These are phyloP conservation scores for Rhyacophila brunnea DNA, from an alignment of 1,140 invertebrate species.

Conservation along the genomic window DNA sequence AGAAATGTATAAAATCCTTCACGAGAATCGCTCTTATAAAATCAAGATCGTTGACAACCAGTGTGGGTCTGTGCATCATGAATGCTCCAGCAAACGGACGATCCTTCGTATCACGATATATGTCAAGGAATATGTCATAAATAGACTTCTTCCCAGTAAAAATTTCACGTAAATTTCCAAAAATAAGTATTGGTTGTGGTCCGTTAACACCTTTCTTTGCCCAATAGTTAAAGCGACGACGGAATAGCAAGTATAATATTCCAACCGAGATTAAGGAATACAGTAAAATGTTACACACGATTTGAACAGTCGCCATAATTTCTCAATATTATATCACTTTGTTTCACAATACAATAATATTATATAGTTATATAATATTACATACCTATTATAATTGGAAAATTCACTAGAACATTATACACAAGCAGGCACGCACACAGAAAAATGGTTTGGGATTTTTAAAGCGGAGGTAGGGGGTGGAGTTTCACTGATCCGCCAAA, in stretches of 20 bases:
- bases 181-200: constrained; percentile 44
- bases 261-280: neutral
- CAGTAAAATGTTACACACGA: too few species aligned
- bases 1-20: constrained; percentile 61
- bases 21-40: constrained; percentile 58
- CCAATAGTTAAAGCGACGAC: constrained; percentile 10
- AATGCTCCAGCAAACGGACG: constrained; percentile 46
- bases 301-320: too few species aligned
- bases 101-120: constrained; percentile 44
- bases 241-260: neutral
- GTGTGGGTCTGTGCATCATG: constrained; percentile 45
- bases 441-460: too few species aligned
- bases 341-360: too few species aligned
- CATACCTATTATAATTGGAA: too few species aligned
- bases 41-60: constrained; percentile 52
- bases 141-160: constrained; percentile 43
- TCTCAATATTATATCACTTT: too few species aligned
- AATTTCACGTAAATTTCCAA: constrained; percentile 50
- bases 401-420: too few species aligned
- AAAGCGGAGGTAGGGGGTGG: too few species aligned
- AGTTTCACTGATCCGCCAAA: too few species aligned
- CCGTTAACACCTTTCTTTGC: constrained; percentile 12
- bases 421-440: too few species aligned
- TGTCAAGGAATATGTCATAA: constrained; percentile 40
- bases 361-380: too few species aligned